Conservation (phyloP, 2,888 invertebrate species). For the Dilophus febrilis region DNA sequence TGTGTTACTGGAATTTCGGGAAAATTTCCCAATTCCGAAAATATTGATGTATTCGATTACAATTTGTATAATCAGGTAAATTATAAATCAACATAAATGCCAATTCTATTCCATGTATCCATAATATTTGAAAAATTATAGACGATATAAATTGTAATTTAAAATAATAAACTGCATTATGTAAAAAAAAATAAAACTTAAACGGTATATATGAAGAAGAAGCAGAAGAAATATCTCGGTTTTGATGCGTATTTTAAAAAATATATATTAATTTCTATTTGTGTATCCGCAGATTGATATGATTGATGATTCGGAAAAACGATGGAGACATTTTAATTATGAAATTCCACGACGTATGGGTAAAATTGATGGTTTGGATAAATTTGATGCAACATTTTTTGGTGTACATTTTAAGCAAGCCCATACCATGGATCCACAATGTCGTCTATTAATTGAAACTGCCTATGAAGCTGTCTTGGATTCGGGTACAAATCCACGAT, state of each 20-base stretch:
- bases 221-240: background rate
- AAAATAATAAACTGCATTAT: too few species aligned
- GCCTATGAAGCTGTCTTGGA: conserved; percentile 65
- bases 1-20: conserved; percentile 43
- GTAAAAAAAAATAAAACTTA: too few species aligned
- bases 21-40: conserved; percentile 46
- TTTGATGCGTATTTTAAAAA: background rate
- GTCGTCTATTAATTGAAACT: conserved; percentile 57
- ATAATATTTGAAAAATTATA: too few species aligned
- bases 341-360: conserved; percentile 61
- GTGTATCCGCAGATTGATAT: conserved; percentile 46
- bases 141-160: too few species aligned
- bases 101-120: too few species aligned
- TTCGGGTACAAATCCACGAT: conserved; percentile 49
- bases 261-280: background rate
- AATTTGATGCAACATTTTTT: conserved; percentile 63
- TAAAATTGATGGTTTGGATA: conserved; percentile 48
- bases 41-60: conserved; percentile 40
- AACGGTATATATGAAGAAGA: background rate
- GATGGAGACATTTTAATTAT: conserved; percentile 57
- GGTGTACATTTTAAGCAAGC: conserved; percentile 60
- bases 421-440: conserved; percentile 62
- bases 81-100: too few species aligned
- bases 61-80: conserved; percentile 40
- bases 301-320: conserved; percentile 58